A percentile compares a stretch with the other conserved stretches of the same genome.
Evolutionary conservation across 1,140 invertebrate genomes (phyloP).

Genomic region (Papilio aristodemus): DNA sequence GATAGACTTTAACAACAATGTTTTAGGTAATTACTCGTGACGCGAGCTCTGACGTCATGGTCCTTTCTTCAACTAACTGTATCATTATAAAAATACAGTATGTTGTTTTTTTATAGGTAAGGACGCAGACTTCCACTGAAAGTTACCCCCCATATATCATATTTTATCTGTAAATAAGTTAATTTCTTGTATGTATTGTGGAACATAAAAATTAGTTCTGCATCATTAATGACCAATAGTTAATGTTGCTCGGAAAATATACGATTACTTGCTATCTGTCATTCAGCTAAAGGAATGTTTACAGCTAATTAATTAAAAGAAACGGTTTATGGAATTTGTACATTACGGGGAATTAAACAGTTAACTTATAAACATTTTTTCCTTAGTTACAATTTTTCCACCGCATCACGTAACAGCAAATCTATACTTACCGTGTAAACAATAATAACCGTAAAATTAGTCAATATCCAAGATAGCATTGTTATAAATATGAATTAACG

Average conservation of each 20-base stretch:
- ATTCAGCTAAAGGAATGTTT: no score
- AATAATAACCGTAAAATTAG: constrained; percentile 12
- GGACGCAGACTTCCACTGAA: no score
- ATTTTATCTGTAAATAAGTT: no score
- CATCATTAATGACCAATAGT: no score
- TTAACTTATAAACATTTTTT: not conserved
- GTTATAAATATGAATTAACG: constrained; percentile 14
- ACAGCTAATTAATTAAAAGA: no score
- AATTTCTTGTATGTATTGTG: no score
- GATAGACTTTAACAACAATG: not conserved
- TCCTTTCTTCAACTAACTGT: not conserved
- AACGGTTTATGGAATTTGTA: no score
- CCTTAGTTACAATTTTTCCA: constrained; percentile 10
- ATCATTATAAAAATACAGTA: not conserved
- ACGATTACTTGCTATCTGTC: no score
- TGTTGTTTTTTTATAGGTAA: not conserved
- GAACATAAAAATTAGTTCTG: no score
- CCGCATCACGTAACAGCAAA: not conserved
- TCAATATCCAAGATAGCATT: not conserved
- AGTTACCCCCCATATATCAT: no score
- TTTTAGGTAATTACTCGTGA: not conserved
- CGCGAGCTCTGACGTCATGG: not conserved
- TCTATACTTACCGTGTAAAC: not conserved
- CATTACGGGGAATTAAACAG: no score
- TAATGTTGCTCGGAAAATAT: no score